Conservation (phyloP, 2,113 vertebrate species). For the Ceuthmochares aereus region DNA sequence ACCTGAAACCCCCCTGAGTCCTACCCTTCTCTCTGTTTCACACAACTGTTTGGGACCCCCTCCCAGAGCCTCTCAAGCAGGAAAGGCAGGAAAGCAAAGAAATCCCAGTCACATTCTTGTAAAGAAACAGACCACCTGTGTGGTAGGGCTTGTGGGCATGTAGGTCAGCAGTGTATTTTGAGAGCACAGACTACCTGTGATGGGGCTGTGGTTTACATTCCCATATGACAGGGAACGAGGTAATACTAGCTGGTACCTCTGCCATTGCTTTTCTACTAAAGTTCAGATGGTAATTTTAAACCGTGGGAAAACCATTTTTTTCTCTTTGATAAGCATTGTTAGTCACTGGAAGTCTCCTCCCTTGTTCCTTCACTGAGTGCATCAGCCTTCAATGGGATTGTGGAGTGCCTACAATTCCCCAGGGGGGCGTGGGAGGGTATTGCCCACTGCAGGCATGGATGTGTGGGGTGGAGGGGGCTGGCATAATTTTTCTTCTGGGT, state of each 20-base stretch:
- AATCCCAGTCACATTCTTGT: not conserved
- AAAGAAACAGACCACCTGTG: constrained; percentile 12
- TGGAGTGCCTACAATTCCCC: not conserved
- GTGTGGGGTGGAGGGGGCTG: not conserved
- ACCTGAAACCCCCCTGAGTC: not conserved
- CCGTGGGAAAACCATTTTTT: constrained; percentile 60
- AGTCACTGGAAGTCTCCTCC: not conserved
- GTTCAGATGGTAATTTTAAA: constrained; percentile 63
- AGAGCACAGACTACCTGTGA: constrained; percentile 11
- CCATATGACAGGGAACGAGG: not conserved
- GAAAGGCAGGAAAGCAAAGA: constrained; percentile 12
- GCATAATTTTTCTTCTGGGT: not conserved
- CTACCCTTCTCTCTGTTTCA: not conserved
- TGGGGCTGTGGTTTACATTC: not conserved
- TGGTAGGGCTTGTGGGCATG: not conserved
- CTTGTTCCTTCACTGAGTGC: not conserved
- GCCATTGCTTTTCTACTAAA: not conserved
- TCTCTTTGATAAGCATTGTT: constrained; percentile 41
- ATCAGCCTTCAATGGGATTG: not conserved
- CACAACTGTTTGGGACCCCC: not conserved
- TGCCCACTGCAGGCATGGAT: not conserved
- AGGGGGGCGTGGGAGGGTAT: not conserved
- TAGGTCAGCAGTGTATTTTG: constrained; percentile 22
- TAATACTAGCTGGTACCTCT: not conserved
- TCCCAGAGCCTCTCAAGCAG: not conserved